phyloP scores from a whole-genome alignment of 2,888 invertebrate species.

The Idaea dimidiata region DNA sequence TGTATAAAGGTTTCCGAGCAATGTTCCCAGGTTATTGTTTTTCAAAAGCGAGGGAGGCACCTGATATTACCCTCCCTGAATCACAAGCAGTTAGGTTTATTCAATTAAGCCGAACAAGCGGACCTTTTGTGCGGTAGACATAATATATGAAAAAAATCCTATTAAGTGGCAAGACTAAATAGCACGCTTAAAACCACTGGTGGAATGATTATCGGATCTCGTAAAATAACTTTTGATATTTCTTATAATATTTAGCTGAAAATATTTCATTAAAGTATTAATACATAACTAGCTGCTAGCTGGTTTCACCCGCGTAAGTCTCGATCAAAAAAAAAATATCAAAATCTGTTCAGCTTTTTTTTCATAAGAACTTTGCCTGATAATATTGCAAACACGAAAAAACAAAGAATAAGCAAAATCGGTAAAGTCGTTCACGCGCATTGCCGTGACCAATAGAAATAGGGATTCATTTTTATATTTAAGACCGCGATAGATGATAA shows the following conservation, averaged over 20 bases:
- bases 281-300: neutral
- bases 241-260: neutral
- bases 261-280: neutral
- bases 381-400: too few species aligned
- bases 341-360: too few species aligned
- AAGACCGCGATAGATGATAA: too few species aligned
- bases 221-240: slow-evolving; percentile 3
- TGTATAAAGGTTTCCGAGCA: slow-evolving; percentile 72
- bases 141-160: slow-evolving; percentile 36
- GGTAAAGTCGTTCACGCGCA: too few species aligned
- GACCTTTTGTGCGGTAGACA: slow-evolving; percentile 37
- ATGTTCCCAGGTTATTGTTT: slow-evolving; percentile 77
- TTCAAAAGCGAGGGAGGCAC: slow-evolving; percentile 67
- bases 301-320: too few species aligned
- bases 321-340: too few species aligned
- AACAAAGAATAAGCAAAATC: too few species aligned
- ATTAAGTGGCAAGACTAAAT: slow-evolving; percentile 32
- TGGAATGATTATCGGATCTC: slow-evolving; percentile 11
- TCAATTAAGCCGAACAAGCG: slow-evolving; percentile 56
- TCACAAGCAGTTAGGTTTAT: slow-evolving; percentile 67
- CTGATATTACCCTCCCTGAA: slow-evolving; percentile 68
- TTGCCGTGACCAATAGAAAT: neutral
- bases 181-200: slow-evolving; percentile 13
- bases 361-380: too few species aligned
- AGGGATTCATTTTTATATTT: too few species aligned